A percentile compares a stretch with the other conserved stretches of the same genome.
Conservation (phyloP, 1,140 invertebrate species). For the Sminthurides bifidus region DNA sequence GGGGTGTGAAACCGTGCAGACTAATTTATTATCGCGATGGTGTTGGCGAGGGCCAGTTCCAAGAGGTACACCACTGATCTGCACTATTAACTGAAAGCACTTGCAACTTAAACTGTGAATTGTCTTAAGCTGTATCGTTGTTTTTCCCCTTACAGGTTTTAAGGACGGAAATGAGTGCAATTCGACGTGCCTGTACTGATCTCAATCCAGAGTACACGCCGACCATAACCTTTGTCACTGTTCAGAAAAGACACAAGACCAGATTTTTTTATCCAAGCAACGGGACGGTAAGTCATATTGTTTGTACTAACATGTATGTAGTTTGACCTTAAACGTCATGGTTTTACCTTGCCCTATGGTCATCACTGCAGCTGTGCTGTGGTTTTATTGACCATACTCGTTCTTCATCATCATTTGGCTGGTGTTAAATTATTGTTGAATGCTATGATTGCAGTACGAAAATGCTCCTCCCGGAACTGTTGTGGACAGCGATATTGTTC, state of each 20-base stretch:
- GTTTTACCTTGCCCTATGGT: too few species aligned
- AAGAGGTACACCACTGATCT: slow-evolving; percentile 27
- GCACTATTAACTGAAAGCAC: background rate
- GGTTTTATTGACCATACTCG: too few species aligned
- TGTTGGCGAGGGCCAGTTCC: slow-evolving; percentile 41
- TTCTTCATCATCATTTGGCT: background rate
- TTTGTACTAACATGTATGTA: too few species aligned
- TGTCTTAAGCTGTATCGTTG: background rate
- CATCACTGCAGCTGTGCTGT: too few species aligned
- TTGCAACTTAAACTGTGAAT: background rate
- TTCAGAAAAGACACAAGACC: slow-evolving; percentile 43
- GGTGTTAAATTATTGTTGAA: background rate
- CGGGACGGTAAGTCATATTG: too few species aligned
- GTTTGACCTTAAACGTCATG: too few species aligned
- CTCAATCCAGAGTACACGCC: slow-evolving; percentile 50
- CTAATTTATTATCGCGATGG: slow-evolving; percentile 41
- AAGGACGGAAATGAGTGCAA: slow-evolving; percentile 49
- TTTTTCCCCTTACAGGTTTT: slow-evolving; percentile 37
- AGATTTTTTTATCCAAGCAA: too few species aligned
- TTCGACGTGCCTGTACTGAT: slow-evolving; percentile 53
- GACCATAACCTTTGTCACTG: slow-evolving; percentile 43
- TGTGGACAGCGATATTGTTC: slow-evolving; percentile 68
- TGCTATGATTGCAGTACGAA: slow-evolving; percentile 41
- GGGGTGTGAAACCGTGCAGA: slow-evolving; percentile 31
- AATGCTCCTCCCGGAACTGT: slow-evolving; percentile 74